These are phyloP conservation scores for Nematolebias whitei DNA, from an alignment of 2,113 vertebrate species.

Conservation along the genomic window DNA sequence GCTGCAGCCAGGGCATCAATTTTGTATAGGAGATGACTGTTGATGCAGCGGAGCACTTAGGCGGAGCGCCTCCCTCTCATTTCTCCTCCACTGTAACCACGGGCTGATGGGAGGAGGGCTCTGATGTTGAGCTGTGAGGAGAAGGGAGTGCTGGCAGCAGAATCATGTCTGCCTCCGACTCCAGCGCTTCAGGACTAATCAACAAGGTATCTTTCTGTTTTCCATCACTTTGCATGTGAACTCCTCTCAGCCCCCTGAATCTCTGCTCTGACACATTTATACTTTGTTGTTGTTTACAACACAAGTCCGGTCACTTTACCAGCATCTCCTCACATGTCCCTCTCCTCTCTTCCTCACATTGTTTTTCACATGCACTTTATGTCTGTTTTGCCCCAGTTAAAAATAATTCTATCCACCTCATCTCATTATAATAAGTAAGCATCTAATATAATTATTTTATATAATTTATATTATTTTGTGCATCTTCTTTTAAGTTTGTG, in stretches of 20 bases:
- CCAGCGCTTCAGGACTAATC: constrained; percentile 80
- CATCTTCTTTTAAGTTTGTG: too few species aligned
- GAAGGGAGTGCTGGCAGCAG: constrained; percentile 63
- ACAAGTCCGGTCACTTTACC: constrained; percentile 62
- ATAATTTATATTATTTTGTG: too few species aligned
- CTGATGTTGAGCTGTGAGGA: constrained; percentile 70
- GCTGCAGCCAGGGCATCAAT: constrained; percentile 79
- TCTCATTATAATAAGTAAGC: too few species aligned
- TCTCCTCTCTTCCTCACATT: constrained; percentile 28
- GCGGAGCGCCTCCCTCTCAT: constrained; percentile 45
- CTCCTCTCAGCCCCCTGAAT: constrained; percentile 28
- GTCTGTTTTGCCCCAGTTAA: too few species aligned
- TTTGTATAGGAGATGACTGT: constrained; percentile 76
- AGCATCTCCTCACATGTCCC: constrained; percentile 45
- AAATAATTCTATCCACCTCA: too few species aligned
- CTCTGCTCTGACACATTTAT: constrained; percentile 32
- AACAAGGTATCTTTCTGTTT: constrained; percentile 75
- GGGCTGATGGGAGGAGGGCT: constrained; percentile 65
- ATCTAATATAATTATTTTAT: too few species aligned
- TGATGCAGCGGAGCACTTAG: constrained; percentile 73
- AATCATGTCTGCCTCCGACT: constrained; percentile 81
- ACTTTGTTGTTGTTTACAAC: constrained; percentile 31
- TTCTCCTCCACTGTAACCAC: constrained; percentile 56
- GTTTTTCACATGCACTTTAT: too few species aligned
- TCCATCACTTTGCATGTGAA: constrained; percentile 49